Evolutionary conservation across 2,797 vertebrate species (phyloP), one percentile per base, ranked within the genome.

Genomic region (Muscicapa comitata): DNA sequence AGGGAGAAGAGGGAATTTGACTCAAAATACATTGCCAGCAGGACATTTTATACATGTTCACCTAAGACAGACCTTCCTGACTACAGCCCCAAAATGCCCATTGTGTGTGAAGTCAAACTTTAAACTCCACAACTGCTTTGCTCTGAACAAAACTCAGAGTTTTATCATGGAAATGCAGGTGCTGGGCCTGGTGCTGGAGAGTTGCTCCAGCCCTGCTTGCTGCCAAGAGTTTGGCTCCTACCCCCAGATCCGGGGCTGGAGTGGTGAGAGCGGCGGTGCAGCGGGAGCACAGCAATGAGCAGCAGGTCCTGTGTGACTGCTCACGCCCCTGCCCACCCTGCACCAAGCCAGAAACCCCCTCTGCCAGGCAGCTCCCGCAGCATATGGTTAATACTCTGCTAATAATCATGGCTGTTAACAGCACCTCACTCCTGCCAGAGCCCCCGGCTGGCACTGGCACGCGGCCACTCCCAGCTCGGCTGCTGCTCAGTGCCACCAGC

Each of bases 381-480:
- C 95, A 96, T 95, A 96, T 95, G 94, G 95, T 90, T 93, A 96
- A 97, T 96, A 96, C 90, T 96, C 92, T 90, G 94, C 90, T 96
- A 95, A 97, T 94, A 96, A 96, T 91, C 93, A 86, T 29, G 92
- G 86, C 86, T 95, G 95, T 88, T 96, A 95, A 88, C 94, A 93
- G 94, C 78, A 81, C 87, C 70, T 92, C 40, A 17, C 94, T 84
- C 21, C 94, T 96, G 90, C 92, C 93, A 95, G 92, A 86, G 92
- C 51, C 83, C 92, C 5, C 14, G 88, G 80, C 92, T 95, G 93
- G 96, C 93, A 90, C 79, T 3, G 78, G 84, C 93, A 93, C 50
- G 10, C 16, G 58, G 78, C 85, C 15, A 29, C 91, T 81, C 75
- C 79, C 14, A 10, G 55, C 79, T 88, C 61, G 63, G 85, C 81